phyloP scores from a whole-genome alignment of 2,888 invertebrate species.

The Chrysina gloriosa region DNA sequence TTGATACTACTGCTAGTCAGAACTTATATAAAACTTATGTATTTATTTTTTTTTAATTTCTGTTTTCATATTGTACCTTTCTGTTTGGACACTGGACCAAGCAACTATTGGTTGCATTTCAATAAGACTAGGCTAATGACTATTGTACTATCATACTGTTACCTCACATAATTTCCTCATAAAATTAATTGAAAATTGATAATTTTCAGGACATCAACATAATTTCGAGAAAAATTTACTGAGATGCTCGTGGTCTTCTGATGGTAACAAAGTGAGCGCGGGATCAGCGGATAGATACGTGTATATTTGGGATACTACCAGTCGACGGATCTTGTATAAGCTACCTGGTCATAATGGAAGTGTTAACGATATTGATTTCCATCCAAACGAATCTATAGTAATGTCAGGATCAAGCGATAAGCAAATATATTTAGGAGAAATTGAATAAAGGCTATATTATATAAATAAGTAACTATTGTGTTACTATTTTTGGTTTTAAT shows the following conservation, averaged over 20 bases:
- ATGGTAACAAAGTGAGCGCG: conserved; percentile 89
- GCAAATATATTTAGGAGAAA: conserved; percentile 94
- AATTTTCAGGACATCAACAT: conserved; percentile 82
- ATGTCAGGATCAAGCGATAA: conserved; percentile 96
- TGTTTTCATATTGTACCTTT: too few species aligned
- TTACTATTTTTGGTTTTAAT: too few species aligned
- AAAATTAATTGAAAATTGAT: background rate
- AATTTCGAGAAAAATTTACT: conserved; percentile 98
- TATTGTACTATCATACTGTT: too few species aligned
- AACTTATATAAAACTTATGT: too few species aligned
- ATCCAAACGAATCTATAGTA: conserved; percentile 92
- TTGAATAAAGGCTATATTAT: conserved; percentile 70
- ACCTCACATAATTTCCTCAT: conserved; percentile 3
- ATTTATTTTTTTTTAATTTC: too few species aligned
- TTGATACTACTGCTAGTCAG: too few species aligned
- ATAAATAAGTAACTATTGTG: too few species aligned
- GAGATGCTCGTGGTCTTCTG: conserved; percentile 92
- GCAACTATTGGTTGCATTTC: too few species aligned
- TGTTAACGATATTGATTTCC: conserved; percentile 96
- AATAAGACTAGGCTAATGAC: too few species aligned
- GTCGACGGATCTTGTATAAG: conserved; percentile 92
- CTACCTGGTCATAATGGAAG: conserved; percentile 98
- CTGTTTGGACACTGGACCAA: too few species aligned
- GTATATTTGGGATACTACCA: conserved; percentile 97
- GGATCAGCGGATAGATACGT: conserved; percentile 97